A percentile compares a stretch with the other conserved stretches of the same genome.
Evolutionary conservation across 2,888 invertebrate genomes (phyloP).

Genomic region (Allacma fusca): DNA sequence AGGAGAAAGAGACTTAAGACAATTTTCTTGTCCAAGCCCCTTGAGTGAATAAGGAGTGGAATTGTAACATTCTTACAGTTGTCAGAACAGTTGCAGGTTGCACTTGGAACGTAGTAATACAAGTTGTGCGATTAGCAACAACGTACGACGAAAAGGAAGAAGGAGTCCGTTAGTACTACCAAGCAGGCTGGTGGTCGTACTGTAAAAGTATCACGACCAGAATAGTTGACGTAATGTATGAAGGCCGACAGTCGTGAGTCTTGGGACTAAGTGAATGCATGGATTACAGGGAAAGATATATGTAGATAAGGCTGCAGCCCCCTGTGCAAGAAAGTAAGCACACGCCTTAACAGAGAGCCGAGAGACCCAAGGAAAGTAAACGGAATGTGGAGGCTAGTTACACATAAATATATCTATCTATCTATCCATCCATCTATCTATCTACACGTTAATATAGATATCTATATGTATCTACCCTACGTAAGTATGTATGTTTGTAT

Average conservation of each 20-base stretch:
- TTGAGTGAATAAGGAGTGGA: constrained; percentile 26
- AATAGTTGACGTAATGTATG: constrained; percentile 39
- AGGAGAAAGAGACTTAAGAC: background rate
- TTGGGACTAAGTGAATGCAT: constrained; percentile 30
- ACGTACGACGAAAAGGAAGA: background rate
- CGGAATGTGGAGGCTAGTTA: background rate
- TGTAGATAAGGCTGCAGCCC: background rate
- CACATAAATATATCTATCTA: too few relatives aligned
- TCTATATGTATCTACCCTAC: too few relatives aligned
- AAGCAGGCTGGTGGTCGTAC: background rate
- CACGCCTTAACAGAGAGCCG: background rate
- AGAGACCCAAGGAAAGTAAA: background rate
- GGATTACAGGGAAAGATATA: constrained; percentile 29
- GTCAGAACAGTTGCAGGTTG: constrained; percentile 8
- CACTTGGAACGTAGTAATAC: background rate
- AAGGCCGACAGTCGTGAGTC: constrained; percentile 36
- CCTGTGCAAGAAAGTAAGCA: background rate
- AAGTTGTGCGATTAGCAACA: background rate
- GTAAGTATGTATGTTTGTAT: too few relatives aligned
- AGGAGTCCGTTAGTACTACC: background rate
- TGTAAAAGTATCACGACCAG: constrained; percentile 36
- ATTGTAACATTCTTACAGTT: background rate
- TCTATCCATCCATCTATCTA: too few relatives aligned
- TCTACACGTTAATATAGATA: too few relatives aligned
- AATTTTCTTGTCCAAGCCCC: too few relatives aligned